A percentile compares a stretch with the other conserved stretches of the same genome.
Conservation (phyloP, 2,797 vertebrate genomes). For the Phataginus tricuspis region DNA sequence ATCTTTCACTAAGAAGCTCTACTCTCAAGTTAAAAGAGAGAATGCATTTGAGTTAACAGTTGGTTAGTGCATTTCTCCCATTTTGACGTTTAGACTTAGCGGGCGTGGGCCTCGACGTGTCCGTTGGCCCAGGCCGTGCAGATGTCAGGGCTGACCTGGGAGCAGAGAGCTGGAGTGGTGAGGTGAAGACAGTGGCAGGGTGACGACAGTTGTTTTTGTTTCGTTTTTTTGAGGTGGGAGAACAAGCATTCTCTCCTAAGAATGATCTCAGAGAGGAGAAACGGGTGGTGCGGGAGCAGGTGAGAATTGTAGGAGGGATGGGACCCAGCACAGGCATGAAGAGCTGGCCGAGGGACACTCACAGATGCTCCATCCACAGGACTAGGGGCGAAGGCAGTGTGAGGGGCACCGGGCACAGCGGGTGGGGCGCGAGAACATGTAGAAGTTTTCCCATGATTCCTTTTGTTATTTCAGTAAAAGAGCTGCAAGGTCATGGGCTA, state of each 20-base stretch:
- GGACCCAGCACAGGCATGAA: rapidly evolving
- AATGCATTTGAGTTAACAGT: neutral
- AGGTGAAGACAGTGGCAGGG: neutral
- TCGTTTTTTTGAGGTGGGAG: neutral
- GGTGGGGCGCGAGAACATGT: neutral
- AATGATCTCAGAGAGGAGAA: neutral
- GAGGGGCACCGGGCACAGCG: neutral
- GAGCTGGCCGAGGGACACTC: neutral
- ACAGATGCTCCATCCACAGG: neutral
- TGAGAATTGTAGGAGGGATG: neutral
- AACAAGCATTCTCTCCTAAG: neutral
- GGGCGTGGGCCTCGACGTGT: rapidly evolving
- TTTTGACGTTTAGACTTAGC: neutral
- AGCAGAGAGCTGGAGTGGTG: neutral
- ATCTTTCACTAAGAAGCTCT: neutral
- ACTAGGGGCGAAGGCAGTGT: neutral
- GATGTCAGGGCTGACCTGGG: neutral
- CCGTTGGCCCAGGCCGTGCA: neutral
- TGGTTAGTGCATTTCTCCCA: neutral
- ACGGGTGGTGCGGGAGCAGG: neutral
- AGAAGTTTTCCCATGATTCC: neutral
- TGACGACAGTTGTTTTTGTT: neutral
- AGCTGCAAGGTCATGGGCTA: neutral
- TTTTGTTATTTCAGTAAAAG: neutral
- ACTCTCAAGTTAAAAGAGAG: neutral